Percentiles rank a stretch among this genome's conserved stretches.
These are phyloP conservation scores for Gila orcuttii DNA, from an alignment of 2,113 vertebrate genomes.

Conservation along the genomic window DNA sequence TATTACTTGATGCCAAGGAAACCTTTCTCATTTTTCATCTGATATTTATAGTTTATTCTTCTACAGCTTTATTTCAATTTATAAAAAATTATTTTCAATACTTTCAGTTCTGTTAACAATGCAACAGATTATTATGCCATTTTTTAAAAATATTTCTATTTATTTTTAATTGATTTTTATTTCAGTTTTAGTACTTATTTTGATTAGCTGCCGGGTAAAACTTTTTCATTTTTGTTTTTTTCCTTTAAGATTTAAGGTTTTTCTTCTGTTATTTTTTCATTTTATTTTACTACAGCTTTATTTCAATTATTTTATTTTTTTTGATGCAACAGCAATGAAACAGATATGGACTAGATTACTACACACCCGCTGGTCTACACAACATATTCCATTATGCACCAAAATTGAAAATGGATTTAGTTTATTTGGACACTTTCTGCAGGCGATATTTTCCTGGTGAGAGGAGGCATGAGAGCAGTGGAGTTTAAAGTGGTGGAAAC, in stretches of 20 bases:
- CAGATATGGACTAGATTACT: too few species aligned
- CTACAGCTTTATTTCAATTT: too few species aligned
- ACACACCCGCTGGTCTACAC: too few species aligned
- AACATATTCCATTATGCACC: too few species aligned
- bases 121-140: too few species aligned
- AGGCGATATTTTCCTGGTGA: constrained; percentile 70
- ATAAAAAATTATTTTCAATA: not conserved
- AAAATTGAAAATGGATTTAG: too few species aligned
- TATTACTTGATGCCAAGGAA: not conserved
- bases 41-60: not conserved
- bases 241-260: not conserved
- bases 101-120: too few species aligned
- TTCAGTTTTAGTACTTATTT: not conserved
- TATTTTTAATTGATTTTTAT: not conserved
- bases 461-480: constrained; percentile 71
- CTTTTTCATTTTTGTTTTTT: not conserved
- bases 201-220: not conserved
- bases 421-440: not conserved
- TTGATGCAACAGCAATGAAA: too few species aligned
- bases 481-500: constrained; percentile 72
- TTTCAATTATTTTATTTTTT: too few species aligned
- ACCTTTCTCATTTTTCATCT: not conserved
- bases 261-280: not conserved
- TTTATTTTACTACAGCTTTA: too few species aligned
- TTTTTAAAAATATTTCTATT: too few species aligned